phyloP scores from a whole-genome alignment of 2,113 vertebrate genomes.

The Melanostigma gelatinosum region DNA sequence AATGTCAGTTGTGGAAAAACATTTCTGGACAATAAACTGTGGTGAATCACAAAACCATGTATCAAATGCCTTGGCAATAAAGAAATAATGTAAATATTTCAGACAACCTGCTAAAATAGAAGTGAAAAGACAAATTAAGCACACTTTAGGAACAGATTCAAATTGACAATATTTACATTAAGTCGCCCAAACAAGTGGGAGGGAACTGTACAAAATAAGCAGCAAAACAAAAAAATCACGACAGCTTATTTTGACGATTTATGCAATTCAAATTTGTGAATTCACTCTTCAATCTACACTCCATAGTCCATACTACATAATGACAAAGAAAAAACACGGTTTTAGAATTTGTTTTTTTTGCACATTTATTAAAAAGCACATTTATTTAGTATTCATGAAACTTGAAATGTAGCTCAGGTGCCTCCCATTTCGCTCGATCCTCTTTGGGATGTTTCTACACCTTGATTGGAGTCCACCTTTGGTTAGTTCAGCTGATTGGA shows the following conservation, averaged over 20 bases:
- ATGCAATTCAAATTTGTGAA: background rate
- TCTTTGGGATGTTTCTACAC: background rate
- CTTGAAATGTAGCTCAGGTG: background rate
- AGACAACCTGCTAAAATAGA: background rate
- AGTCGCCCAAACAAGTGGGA: slow-evolving; percentile 4
- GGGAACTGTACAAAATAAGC: background rate
- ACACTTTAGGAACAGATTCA: slow-evolving; percentile 27
- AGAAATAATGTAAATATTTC: background rate
- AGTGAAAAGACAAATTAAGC: slow-evolving; percentile 6
- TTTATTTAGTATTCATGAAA: background rate
- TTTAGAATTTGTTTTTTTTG: too few species aligned
- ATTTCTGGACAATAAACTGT: background rate
- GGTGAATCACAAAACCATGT: background rate
- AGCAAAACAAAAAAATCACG: background rate
- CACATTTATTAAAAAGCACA: background rate
- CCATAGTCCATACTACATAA: background rate
- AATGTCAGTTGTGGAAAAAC: background rate
- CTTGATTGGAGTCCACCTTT: background rate
- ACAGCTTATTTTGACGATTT: background rate
- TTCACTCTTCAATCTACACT: background rate
- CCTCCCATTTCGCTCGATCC: background rate
- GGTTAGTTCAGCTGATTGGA: background rate
- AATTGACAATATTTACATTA: slow-evolving; percentile 35
- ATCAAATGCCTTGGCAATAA: background rate
- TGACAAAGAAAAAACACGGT: background rate